These are phyloP conservation scores for Sipha flava DNA, from an alignment of 1,140 invertebrate species.

Conservation along the genomic window DNA sequence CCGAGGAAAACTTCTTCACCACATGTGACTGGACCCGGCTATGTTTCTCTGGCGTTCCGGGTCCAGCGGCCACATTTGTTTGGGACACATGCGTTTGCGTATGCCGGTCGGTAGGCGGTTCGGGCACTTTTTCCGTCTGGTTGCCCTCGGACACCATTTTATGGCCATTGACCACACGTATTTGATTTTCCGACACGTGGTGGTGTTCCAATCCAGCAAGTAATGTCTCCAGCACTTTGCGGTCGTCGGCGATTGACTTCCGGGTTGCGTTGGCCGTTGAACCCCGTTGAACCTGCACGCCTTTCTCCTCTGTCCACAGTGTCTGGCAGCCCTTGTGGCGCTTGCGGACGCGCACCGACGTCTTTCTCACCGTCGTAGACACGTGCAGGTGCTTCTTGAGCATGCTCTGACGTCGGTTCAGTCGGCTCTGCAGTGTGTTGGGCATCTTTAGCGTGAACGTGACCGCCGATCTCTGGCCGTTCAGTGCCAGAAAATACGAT, in stretches of 20 bases:
- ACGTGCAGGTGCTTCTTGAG: constrained; percentile 5
- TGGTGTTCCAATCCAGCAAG: neutral
- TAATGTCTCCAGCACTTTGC: neutral
- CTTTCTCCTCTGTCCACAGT: constrained; percentile 2
- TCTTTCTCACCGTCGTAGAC: neutral
- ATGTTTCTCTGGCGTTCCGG: neutral
- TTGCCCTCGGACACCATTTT: constrained; percentile 21
- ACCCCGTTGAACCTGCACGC: neutral
- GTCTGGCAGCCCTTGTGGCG: neutral
- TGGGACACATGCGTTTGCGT: neutral
- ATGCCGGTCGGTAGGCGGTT: neutral
- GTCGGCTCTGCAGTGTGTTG: neutral
- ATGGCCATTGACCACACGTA: neutral
- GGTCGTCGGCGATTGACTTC: neutral
- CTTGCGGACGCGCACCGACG: neutral
- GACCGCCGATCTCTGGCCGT: neutral
- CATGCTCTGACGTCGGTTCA: neutral
- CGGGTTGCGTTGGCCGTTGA: neutral
- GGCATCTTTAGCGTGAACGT: constrained; percentile 18
- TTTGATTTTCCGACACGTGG: constrained; percentile 1
- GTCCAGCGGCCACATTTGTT: neutral
- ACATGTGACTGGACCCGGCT: neutral
- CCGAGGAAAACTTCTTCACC: neutral
- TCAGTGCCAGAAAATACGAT: neutral
- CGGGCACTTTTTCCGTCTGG: neutral